phyloP scores from a whole-genome alignment of 2,113 vertebrate species.

The Atrichornis clamosus region DNA sequence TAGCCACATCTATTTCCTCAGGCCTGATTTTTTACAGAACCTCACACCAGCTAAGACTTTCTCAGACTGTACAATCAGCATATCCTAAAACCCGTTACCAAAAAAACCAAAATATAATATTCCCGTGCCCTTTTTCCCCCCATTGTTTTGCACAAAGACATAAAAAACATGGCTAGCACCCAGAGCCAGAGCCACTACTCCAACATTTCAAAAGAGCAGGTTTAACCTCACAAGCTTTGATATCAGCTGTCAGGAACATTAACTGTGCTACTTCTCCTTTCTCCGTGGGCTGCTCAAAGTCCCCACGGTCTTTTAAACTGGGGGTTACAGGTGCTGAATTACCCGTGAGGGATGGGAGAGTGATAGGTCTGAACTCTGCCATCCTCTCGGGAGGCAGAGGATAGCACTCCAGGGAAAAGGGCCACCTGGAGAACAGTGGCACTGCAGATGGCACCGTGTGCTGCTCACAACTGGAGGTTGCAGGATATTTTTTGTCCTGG shows the following conservation, averaged over 20 bases:
- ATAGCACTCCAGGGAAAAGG: not conserved
- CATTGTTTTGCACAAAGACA: not conserved
- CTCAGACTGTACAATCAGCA: not conserved
- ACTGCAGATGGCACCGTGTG: not conserved
- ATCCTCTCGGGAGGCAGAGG: not conserved
- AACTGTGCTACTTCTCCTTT: not conserved
- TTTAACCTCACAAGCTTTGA: slow-evolving; percentile 38
- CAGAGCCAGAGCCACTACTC: not conserved
- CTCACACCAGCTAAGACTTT: not conserved
- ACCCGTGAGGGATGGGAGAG: not conserved
- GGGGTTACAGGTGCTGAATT: slow-evolving; percentile 24
- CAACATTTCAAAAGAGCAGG: not conserved
- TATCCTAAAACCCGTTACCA: not conserved
- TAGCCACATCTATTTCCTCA: not conserved
- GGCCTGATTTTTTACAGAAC: not conserved
- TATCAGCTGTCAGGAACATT: slow-evolving; percentile 23
- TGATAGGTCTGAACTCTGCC: not conserved
- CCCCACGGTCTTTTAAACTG: not conserved
- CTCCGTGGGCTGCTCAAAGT: not conserved
- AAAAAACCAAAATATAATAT: not conserved
- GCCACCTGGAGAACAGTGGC: not conserved
- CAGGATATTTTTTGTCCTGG: not conserved
- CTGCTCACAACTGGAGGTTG: not conserved
- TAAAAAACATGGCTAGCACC: not conserved
- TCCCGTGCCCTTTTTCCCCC: not conserved